Evolutionary conservation across 2,888 invertebrate genomes (phyloP).

Genomic region (Alloplasta piceator): DNA sequence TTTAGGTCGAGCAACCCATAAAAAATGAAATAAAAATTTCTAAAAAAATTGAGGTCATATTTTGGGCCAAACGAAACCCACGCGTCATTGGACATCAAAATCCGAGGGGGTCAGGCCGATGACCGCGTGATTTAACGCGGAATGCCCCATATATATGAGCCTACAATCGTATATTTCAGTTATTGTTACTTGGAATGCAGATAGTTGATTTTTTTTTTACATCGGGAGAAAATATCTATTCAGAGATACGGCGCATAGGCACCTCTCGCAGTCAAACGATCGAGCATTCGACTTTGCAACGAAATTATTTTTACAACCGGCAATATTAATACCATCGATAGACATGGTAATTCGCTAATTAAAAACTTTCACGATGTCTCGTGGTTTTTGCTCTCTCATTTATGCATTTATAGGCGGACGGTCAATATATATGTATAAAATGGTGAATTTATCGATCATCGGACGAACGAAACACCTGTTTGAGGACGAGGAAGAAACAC

Average conservation of each 20-base stretch:
- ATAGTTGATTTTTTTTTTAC: neutral
- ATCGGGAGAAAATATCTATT: constrained; percentile 13
- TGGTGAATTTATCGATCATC: constrained; percentile 60
- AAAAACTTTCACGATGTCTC: constrained; percentile 58
- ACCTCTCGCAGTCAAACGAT: constrained; percentile 3
- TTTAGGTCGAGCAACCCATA: too few relatives aligned
- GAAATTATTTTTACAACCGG: constrained; percentile 20
- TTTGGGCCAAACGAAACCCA: too few relatives aligned
- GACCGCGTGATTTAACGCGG: too few relatives aligned
- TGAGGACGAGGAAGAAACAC: constrained; percentile 22
- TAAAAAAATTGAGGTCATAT: too few relatives aligned
- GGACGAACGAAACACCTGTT: constrained; percentile 47
- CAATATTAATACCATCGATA: constrained; percentile 40
- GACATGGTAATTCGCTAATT: constrained; percentile 58
- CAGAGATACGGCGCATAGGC: constrained; percentile 20
- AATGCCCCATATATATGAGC: too few relatives aligned
- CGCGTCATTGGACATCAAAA: too few relatives aligned
- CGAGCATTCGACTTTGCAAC: constrained; percentile 27
- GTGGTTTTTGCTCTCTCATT: constrained; percentile 12
- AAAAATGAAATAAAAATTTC: too few relatives aligned
- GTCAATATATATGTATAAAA: constrained; percentile 36
- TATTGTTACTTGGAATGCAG: constrained; percentile 35
- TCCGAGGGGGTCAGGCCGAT: too few relatives aligned
- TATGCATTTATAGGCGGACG: neutral
- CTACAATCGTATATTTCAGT: constrained; percentile 11